Evolutionary conservation across 2,797 vertebrate species (phyloP).

Genomic region (Neoniphon sammara): DNA sequence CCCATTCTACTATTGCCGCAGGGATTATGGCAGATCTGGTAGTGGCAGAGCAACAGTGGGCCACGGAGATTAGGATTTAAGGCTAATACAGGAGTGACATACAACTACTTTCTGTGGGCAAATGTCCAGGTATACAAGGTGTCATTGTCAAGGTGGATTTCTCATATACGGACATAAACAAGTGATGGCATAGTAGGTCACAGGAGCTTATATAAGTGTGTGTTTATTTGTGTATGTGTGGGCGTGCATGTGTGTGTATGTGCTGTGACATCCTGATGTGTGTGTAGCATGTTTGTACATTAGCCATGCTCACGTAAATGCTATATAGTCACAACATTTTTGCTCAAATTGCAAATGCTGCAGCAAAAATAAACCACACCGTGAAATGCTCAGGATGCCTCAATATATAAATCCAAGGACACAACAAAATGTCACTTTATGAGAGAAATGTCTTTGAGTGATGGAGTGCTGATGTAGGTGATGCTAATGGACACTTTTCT

Average conservation of each 20-base stretch:
- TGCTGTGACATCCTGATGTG: no score
- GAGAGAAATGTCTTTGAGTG: not conserved
- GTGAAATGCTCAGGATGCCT: not conserved
- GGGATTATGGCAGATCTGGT: no score
- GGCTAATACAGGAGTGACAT: no score
- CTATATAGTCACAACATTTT: not conserved
- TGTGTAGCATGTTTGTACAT: not conserved
- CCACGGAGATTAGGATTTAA: not conserved
- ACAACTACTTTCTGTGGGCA: not conserved
- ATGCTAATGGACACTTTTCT: not conserved
- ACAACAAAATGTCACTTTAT: not conserved
- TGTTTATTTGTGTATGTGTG: conserved; percentile 18
- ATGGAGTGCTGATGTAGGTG: not conserved
- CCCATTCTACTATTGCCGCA: not conserved
- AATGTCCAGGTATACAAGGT: not conserved
- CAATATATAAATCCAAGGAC: not conserved
- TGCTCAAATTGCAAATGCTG: not conserved
- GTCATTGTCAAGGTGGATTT: not conserved
- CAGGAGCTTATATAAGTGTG: conserved; percentile 2
- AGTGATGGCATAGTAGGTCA: not conserved
- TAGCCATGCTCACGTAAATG: not conserved
- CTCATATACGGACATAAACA: not conserved
- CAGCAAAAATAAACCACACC: not conserved
- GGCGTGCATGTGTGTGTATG: conserved; percentile 17
- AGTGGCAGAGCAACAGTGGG: not conserved